Percentiles rank a stretch among this genome's conserved stretches.
phyloP scores from a whole-genome alignment of 37 sponge, comb jelly and placozoan genomes.

The Oscarella lobularis region DNA sequence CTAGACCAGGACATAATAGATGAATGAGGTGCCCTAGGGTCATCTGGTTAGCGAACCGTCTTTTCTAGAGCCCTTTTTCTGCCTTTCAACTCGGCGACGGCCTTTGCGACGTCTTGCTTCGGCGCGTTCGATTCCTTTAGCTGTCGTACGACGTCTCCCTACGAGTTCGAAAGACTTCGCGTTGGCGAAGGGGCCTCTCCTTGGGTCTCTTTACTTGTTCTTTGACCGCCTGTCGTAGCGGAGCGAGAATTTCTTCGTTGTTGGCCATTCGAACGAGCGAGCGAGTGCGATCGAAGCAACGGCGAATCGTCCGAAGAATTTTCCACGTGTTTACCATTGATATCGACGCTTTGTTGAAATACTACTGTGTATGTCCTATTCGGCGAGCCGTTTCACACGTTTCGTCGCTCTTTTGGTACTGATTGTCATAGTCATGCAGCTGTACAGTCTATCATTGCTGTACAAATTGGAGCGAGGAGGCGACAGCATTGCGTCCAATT shows the following conservation, averaged over 20 bases:
- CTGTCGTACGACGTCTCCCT: constrained; percentile 52
- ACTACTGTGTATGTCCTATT: too few species aligned
- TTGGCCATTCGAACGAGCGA: neutral
- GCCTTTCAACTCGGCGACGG: constrained; percentile 56
- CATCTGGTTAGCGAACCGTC: too few species aligned
- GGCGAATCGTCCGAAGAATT: too few species aligned
- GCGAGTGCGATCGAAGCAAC: too few species aligned
- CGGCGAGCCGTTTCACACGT: neutral
- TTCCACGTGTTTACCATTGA: too few species aligned
- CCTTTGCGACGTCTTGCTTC: constrained; percentile 42
- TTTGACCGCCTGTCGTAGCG: constrained; percentile 38
- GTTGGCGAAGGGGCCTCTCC: neutral
- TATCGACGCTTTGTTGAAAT: too few species aligned
- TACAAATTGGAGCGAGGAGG: constrained; percentile 13
- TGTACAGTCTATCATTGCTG: neutral
- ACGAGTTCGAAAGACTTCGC: neutral
- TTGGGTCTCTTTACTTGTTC: constrained; percentile 32
- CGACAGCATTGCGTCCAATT: neutral
- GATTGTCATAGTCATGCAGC: neutral
- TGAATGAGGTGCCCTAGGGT: too few species aligned
- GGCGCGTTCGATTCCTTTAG: constrained; percentile 46
- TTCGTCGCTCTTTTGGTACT: neutral
- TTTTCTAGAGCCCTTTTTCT: constrained; percentile 67
- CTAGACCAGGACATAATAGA: too few species aligned
- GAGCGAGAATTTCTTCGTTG: constrained; percentile 19